A percentile compares a stretch with the other conserved stretches of the same genome.
phyloP scores from a whole-genome alignment of 2,888 invertebrate species.

The Sialis fuliginosa region DNA sequence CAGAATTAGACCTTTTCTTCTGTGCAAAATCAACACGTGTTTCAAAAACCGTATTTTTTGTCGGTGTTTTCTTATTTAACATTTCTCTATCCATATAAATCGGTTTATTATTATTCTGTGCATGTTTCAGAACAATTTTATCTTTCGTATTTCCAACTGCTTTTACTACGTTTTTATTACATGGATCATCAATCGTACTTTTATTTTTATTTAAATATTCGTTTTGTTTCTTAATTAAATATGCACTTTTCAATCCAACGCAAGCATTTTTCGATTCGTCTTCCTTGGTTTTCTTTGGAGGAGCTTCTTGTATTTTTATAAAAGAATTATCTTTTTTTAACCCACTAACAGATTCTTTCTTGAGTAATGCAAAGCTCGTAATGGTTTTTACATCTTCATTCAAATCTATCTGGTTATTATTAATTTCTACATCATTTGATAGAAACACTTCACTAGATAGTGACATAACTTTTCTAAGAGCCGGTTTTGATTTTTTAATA shows the following conservation, averaged over 20 bases:
- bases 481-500: neutral
- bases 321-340: constrained; percentile 1
- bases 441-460: no score
- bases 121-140: no score
- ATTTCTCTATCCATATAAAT: neutral
- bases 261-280: neutral
- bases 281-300: neutral
- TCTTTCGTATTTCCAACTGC: no score
- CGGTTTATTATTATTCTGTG: no score
- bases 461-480: no score
- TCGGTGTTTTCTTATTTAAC: neutral
- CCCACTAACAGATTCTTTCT: neutral
- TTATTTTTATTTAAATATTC: neutral
- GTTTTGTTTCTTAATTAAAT: constrained; percentile 2
- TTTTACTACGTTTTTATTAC: neutral
- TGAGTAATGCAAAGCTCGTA: constrained; percentile 3
- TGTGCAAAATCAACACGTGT: neutral
- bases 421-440: neutral
- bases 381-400: constrained; percentile 1
- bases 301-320: constrained; percentile 1
- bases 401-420: neutral
- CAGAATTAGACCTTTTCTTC: constrained; percentile 33
- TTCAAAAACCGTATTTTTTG: neutral
- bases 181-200: neutral
- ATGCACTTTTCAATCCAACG: constrained; percentile 1